Evolutionary conservation across 2,797 vertebrate genomes (phyloP).

Genomic region (Dendrocincla tyrannina): DNA sequence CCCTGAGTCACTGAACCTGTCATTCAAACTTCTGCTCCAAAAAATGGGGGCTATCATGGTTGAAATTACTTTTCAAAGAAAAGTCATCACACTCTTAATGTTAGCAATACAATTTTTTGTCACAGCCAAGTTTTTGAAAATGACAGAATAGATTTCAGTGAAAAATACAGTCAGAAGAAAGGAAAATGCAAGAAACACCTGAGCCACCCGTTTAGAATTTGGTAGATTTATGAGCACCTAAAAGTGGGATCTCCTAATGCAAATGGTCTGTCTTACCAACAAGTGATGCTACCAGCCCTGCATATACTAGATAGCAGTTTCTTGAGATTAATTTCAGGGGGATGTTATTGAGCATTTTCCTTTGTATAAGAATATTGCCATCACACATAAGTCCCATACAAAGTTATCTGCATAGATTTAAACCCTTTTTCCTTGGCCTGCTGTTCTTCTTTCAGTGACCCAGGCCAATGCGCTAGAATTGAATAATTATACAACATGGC

Average conservation of each 20-base stretch:
- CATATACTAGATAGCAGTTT: not conserved
- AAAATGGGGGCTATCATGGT: not conserved
- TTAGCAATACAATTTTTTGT: not conserved
- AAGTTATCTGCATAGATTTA: not conserved
- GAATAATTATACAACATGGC: not conserved
- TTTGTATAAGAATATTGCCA: not conserved
- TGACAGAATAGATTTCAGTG: not conserved
- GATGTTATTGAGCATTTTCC: not conserved
- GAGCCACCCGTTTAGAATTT: not conserved
- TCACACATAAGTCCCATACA: not conserved
- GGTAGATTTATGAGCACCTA: not conserved
- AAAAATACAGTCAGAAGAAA: not conserved
- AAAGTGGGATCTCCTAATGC: not conserved
- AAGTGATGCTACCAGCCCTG: not conserved
- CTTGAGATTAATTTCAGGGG: not conserved
- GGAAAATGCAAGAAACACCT: not conserved
- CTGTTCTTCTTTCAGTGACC: not conserved
- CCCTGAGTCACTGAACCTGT: not conserved
- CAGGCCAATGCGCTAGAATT: not conserved
- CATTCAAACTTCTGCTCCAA: not conserved
- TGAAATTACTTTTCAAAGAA: not conserved
- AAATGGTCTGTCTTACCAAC: not conserved
- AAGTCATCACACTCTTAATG: not conserved
- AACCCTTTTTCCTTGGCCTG: not conserved
- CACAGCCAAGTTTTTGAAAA: not conserved